These are phyloP conservation scores for Noctua comes DNA, from an alignment of 2,888 invertebrate genomes.

Conservation along the genomic window DNA sequence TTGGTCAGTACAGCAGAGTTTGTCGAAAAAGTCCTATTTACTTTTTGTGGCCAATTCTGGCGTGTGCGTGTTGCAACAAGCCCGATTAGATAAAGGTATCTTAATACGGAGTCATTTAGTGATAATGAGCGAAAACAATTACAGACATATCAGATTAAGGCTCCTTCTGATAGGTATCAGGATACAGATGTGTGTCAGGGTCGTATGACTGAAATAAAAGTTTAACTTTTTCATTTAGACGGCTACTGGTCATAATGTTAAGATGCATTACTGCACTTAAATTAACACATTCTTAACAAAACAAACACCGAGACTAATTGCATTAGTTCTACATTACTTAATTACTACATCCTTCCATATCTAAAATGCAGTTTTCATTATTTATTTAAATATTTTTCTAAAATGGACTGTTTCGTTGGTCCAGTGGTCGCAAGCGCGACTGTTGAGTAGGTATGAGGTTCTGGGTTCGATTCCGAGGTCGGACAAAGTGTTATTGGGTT, in stretches of 20 bases:
- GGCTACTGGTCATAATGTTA: not conserved
- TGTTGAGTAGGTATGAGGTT: too few relatives aligned
- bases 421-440: too few relatives aligned
- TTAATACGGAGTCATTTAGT: slow-evolving; percentile 13
- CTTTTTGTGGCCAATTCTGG: not conserved
- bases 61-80: not conserved
- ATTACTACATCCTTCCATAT: not conserved
- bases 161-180: slow-evolving; percentile 49
- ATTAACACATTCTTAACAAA: not conserved
- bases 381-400: not conserved
- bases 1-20: too few relatives aligned
- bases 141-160: slow-evolving; percentile 41
- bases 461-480: too few relatives aligned
- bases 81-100: slow-evolving; percentile 8
- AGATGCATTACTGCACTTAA: slow-evolving; percentile 9
- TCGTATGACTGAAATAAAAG: slow-evolving; percentile 18
- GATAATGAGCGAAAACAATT: slow-evolving; percentile 41
- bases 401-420: too few relatives aligned
- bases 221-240: slow-evolving; percentile 8
- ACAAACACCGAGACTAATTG: slow-evolving; percentile 8
- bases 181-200: slow-evolving; percentile 51
- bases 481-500: too few relatives aligned
- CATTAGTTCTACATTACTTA: not conserved
- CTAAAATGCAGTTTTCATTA: not conserved
- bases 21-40: not conserved